These are phyloP conservation scores for Sus scrofa DNA, from an alignment of 2,113 vertebrate species.

Conservation along the genomic window DNA sequence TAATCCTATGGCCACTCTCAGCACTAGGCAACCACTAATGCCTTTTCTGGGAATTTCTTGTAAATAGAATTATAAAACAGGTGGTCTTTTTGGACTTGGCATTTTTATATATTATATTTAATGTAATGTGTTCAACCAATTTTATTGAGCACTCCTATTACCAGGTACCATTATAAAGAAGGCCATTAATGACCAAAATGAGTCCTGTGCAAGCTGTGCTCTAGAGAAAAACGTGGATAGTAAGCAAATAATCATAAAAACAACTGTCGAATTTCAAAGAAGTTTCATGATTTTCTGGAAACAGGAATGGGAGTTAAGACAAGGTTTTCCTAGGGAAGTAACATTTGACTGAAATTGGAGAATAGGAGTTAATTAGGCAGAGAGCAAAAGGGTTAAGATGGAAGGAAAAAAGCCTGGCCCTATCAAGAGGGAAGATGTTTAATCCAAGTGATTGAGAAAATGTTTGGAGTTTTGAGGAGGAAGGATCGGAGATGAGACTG, in stretches of 20 bases:
- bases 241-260: neutral
- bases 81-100: neutral
- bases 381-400: neutral
- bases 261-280: neutral
- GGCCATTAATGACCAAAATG: neutral
- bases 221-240: neutral
- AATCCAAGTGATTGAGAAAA: neutral
- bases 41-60: neutral
- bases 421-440: fast-evolving
- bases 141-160: neutral
- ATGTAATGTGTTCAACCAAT: neutral
- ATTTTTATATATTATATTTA: neutral
- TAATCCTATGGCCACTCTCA: neutral
- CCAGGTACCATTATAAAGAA: neutral
- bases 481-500: neutral
- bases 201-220: neutral
- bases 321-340: neutral
- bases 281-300: neutral
- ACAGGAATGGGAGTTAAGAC: neutral
- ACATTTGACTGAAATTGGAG: neutral
- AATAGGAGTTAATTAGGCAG: neutral
- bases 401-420: fast-evolving
- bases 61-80: neutral
- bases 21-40: neutral
- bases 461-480: neutral